Evolutionary conservation across 2,888 invertebrate species (phyloP).

Genomic region (Spialia ferax): DNA sequence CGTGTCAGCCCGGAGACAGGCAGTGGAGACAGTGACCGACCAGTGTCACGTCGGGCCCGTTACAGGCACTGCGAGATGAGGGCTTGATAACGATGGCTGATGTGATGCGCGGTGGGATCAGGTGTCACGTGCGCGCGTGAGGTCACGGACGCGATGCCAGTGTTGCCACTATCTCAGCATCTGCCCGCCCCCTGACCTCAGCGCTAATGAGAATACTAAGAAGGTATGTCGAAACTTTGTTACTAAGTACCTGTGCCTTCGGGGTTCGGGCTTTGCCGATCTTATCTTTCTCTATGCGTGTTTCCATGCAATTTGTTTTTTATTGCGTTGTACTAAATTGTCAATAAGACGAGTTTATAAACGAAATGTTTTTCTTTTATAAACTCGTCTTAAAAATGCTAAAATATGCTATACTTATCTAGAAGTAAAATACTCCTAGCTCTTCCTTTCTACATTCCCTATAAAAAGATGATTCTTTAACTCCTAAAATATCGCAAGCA

Average conservation of each 20-base stretch:
- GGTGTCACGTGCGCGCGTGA: constrained; percentile 28
- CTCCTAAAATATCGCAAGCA: too few relatives aligned
- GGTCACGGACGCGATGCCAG: constrained; percentile 18
- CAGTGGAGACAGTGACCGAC: not conserved
- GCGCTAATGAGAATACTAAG: constrained; percentile 22
- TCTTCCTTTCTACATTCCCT: too few relatives aligned
- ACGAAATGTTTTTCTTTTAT: not conserved
- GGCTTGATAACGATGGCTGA: not conserved
- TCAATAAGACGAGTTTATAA: constrained; percentile 3
- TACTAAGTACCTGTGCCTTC: not conserved
- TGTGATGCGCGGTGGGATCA: not conserved
- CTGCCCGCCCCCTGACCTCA: constrained; percentile 14
- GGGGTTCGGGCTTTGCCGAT: not conserved
- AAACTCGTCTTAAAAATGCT: too few relatives aligned
- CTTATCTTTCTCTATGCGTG: constrained; percentile 11
- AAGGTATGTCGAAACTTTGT: constrained; percentile 15
- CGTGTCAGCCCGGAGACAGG: too few relatives aligned
- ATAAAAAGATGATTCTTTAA: too few relatives aligned
- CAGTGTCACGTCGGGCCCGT: constrained; percentile 10
- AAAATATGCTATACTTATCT: too few relatives aligned
- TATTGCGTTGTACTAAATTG: constrained; percentile 1
- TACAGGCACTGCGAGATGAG: constrained; percentile 1
- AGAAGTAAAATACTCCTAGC: too few relatives aligned
- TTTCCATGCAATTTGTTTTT: constrained; percentile 5
- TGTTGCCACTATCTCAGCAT: constrained; percentile 9